phyloP scores from a whole-genome alignment of 2,797 vertebrate species.

The Cygnus olor region DNA sequence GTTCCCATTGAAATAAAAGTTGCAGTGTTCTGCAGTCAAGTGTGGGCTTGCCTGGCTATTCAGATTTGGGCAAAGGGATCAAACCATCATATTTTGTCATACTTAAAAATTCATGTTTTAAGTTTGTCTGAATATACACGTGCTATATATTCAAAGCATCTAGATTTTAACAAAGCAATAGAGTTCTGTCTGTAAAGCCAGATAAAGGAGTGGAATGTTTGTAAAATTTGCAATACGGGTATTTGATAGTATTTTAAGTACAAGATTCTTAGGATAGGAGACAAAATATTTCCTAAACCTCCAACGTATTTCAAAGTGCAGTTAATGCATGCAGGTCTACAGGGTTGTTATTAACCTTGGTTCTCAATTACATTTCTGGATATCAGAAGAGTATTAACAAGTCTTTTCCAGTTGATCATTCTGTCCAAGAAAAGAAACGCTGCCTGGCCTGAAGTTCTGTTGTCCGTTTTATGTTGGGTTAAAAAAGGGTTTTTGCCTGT shows the following conservation, averaged over 20 bases:
- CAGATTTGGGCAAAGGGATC: slow-evolving; percentile 16
- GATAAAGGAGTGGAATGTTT: slow-evolving; percentile 67
- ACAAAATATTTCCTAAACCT: not conserved
- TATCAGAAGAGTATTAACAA: not conserved
- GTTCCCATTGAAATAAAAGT: not conserved
- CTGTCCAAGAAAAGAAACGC: not conserved
- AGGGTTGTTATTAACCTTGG: slow-evolving; percentile 9
- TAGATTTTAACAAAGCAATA: slow-evolving; percentile 78
- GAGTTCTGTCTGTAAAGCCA: slow-evolving; percentile 70
- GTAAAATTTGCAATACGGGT: slow-evolving; percentile 76
- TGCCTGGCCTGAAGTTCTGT: slow-evolving; percentile 66
- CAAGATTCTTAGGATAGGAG: not conserved
- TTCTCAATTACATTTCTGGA: not conserved
- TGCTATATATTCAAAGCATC: slow-evolving; percentile 39
- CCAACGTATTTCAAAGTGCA: not conserved
- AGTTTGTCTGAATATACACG: slow-evolving; percentile 40
- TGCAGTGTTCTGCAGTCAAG: not conserved
- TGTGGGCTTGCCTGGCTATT: not conserved
- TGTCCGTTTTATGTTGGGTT: slow-evolving; percentile 65
- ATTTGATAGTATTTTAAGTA: slow-evolving; percentile 69
- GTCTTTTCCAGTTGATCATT: not conserved
- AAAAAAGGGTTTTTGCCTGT: slow-evolving; percentile 56
- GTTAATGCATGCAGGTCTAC: not conserved
- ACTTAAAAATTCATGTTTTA: slow-evolving; percentile 60
- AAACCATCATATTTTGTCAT: not conserved